phyloP scores from a whole-genome alignment of 2,113 vertebrate species.

The Sander lucioperca region DNA sequence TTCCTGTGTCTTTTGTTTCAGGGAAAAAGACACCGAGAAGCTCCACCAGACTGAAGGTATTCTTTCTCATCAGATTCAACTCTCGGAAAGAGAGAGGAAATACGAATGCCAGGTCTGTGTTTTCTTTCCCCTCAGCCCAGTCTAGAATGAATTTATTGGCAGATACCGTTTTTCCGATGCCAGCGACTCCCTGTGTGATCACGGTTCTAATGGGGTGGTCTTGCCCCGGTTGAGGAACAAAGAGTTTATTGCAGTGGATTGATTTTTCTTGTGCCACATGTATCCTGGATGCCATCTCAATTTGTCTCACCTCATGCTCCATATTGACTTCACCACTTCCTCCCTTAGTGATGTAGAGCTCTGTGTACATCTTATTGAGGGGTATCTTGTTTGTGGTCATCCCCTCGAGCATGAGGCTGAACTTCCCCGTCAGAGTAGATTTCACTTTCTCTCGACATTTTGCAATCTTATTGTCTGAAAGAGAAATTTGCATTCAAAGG shows the following conservation, averaged over 20 bases:
- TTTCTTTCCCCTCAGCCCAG: constrained; percentile 70
- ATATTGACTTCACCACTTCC: constrained; percentile 52
- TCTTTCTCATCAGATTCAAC: constrained; percentile 67
- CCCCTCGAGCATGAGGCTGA: constrained; percentile 53
- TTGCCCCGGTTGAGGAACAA: constrained; percentile 17
- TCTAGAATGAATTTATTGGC: constrained; percentile 72
- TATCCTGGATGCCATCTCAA: constrained; percentile 56
- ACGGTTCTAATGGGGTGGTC: constrained; percentile 53
- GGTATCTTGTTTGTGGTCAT: constrained; percentile 12
- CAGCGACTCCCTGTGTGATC: constrained; percentile 74
- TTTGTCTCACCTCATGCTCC: constrained; percentile 72
- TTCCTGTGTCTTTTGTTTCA: constrained; percentile 52
- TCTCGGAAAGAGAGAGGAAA: constrained; percentile 74
- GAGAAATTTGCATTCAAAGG: not conserved
- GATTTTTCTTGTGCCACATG: constrained; percentile 52
- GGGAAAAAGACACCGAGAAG: constrained; percentile 62
- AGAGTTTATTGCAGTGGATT: constrained; percentile 67
- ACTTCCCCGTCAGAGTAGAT: constrained; percentile 53
- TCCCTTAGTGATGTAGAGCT: constrained; percentile 74
- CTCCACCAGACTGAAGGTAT: constrained; percentile 43
- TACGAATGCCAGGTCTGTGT: constrained; percentile 64
- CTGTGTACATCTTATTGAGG: constrained; percentile 76
- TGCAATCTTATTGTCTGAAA: constrained; percentile 29
- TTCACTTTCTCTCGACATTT: constrained; percentile 60
- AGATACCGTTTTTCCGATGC: constrained; percentile 75